Conservation (phyloP, 2,113 vertebrate genomes). For the Menidia beryllina region DNA sequence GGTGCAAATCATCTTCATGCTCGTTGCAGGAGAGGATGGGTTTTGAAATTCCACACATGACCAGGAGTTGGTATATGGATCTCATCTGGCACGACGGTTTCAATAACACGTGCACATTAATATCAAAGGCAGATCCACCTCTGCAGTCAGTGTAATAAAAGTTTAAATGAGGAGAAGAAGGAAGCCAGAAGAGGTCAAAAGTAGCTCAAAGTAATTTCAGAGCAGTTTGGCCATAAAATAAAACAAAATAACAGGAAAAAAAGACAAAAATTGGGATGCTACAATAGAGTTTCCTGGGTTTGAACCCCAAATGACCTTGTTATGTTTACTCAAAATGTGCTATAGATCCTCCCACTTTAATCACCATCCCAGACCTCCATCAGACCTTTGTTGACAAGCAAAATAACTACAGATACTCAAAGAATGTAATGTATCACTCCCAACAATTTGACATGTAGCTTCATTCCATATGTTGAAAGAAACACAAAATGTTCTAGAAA, state of each 20-base stretch:
- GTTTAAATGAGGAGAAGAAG: slow-evolving; percentile 11
- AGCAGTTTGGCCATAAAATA: slow-evolving; percentile 21
- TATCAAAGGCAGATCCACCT: slow-evolving; percentile 22
- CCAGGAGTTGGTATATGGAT: slow-evolving; percentile 5
- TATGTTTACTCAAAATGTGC: slow-evolving; percentile 92
- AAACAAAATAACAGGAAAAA: slow-evolving; percentile 6
- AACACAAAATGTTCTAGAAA: too few species aligned
- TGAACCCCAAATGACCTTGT: slow-evolving; percentile 89
- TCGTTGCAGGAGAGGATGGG: slow-evolving; percentile 80
- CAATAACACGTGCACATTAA: slow-evolving; percentile 34
- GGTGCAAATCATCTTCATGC: slow-evolving; percentile 68
- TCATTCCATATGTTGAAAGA: neutral
- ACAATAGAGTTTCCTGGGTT: slow-evolving; percentile 71
- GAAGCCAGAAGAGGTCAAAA: neutral
- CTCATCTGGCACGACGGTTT: slow-evolving; percentile 42
- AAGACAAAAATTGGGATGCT: slow-evolving; percentile 13
- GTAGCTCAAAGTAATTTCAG: slow-evolving; percentile 17
- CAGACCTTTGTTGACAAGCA: slow-evolving; percentile 43
- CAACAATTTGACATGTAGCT: neutral
- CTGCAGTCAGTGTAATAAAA: slow-evolving; percentile 27
- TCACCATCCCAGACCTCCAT: slow-evolving; percentile 85
- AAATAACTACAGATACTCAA: slow-evolving; percentile 9
- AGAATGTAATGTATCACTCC: neutral
- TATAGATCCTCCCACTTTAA: slow-evolving; percentile 80
- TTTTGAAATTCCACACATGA: slow-evolving; percentile 77